Base-by-base conservation (phyloP, 2,113 vertebrate species). In the Orthonyx spaldingii region DNA sequence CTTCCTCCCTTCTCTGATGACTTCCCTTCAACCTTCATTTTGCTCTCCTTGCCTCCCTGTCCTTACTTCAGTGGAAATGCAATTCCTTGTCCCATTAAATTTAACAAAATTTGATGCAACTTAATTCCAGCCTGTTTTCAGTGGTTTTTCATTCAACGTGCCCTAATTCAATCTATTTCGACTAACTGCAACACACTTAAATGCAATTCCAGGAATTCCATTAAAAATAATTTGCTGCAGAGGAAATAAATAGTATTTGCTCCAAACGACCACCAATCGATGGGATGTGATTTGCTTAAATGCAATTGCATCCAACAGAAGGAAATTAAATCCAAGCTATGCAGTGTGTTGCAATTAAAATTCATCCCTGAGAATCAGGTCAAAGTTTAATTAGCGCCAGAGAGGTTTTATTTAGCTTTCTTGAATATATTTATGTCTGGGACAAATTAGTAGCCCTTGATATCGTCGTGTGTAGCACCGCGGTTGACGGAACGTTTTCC, bases 151-250 rank as follows among this genome's bases (percentile, higher is more conserved):
- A 53, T 90, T 90, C 92, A 56, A 7, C 22, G 30, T 13, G n/a
- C 76, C 92, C 85, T 96, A 92, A 94, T 96, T 96, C 90, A 92
- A 96, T 96, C 94, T 63, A 20, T 93, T 96, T 89, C 10, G 0
- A 83, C 93, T 84, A 93, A 93, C 80, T 93, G 83, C 93, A 90
- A 63, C 68, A 56, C 76, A 71, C 59, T 88, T 86, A 91, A 88
- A 94, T 86, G 91, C 90, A 94, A 41, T 96, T 92, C 71, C 64
- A 90, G 83, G 90, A 92, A 94, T 96, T 95, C 87, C 93, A 96
- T 96, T 97, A 81, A 84, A 96, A 95, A 95, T 83, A 84, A 93
- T 94, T 97, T 84, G 86, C 68, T 92, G 85, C 64, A 75, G 79
- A 89, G 60, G 92, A 95, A 96, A 90, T 64, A 92, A 94, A 95